phyloP scores from a whole-genome alignment of 30 jellyfish, hydroid and myxozoan species.

The Pseudorhiza aurosa region DNA sequence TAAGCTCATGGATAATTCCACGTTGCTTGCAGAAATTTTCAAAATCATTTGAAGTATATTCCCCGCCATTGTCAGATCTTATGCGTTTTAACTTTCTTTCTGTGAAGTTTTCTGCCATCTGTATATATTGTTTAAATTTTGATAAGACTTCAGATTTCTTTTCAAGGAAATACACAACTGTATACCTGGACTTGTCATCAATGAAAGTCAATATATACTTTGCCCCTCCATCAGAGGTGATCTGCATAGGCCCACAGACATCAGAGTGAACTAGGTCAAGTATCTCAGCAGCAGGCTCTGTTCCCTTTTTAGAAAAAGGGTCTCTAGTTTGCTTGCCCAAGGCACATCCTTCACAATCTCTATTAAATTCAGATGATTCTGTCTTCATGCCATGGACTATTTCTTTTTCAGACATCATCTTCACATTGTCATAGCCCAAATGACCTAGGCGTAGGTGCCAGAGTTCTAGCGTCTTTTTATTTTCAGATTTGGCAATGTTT shows the following conservation, averaged over 20 bases:
- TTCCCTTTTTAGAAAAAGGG: slow-evolving; percentile 33
- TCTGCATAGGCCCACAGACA: slow-evolving; percentile 68
- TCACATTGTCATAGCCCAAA: slow-evolving; percentile 53
- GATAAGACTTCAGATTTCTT: slow-evolving; percentile 35
- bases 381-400: slow-evolving; percentile 42
- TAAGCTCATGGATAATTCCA: slow-evolving; percentile 12
- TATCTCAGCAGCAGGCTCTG: background rate
- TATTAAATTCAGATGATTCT: background rate
- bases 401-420: background rate
- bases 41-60: slow-evolving; percentile 25
- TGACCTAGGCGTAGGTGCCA: slow-evolving; percentile 68
- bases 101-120: slow-evolving; percentile 6
- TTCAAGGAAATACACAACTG: slow-evolving; percentile 13
- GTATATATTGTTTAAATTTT: background rate
- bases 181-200: slow-evolving; percentile 28
- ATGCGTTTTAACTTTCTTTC: background rate
- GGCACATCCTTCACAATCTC: slow-evolving; percentile 71
- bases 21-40: background rate
- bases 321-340: slow-evolving; percentile 33
- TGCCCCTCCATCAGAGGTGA: slow-evolving; percentile 65
- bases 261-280: slow-evolving; percentile 48
- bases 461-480: background rate
- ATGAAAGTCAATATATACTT: slow-evolving; percentile 59
- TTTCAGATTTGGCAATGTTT: too few relatives aligned
- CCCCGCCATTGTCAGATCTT: slow-evolving; percentile 51